These are phyloP conservation scores for Calidris pygmaea DNA, from an alignment of 2,113 vertebrate species.

Conservation along the genomic window DNA sequence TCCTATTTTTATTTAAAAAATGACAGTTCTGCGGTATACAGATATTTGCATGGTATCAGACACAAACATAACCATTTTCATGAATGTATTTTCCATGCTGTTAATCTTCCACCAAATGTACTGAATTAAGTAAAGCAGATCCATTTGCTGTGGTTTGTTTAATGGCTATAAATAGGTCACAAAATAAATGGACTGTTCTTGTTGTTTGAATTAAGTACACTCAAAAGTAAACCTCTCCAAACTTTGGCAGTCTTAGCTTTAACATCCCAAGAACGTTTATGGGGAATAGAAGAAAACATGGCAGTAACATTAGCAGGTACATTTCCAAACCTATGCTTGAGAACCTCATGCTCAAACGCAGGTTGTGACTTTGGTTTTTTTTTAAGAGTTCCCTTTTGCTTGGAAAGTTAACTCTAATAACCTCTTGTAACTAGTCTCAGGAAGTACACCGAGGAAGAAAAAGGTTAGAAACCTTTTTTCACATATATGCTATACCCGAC, in stretches of 20 bases:
- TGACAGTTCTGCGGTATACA: neutral
- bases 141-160: neutral
- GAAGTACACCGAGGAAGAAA: neutral
- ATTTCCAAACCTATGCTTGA: neutral
- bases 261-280: neutral
- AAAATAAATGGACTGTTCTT: neutral
- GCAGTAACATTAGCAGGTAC: neutral
- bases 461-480: neutral
- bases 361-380: neutral
- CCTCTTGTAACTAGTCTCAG: neutral
- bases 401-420: neutral
- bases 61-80: neutral
- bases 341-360: neutral
- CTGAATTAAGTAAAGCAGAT: conserved; percentile 7
- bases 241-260: neutral
- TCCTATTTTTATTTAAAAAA: neutral
- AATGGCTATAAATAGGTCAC: conserved; percentile 34
- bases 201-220: neutral
- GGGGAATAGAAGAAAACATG: neutral
- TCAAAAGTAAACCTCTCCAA: conserved; percentile 21
- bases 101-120: neutral
- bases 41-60: neutral
- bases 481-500: neutral
- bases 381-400: neutral
- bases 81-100: neutral